A percentile compares a stretch with the other conserved stretches of the same genome.
Conservation (phyloP, 1,140 invertebrate genomes). For the Sminthurinus signatus region DNA sequence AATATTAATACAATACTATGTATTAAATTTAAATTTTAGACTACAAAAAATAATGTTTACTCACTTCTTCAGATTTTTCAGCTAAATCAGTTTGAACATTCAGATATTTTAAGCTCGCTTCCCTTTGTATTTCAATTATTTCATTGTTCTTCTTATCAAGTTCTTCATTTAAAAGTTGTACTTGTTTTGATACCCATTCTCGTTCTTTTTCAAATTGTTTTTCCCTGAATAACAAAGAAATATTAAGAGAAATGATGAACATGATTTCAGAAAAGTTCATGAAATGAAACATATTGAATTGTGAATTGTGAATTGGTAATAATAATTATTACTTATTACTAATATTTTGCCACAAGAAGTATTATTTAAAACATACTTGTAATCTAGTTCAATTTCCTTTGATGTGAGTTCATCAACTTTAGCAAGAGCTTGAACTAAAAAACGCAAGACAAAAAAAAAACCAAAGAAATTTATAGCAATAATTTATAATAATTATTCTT, state of each 20-base stretch:
- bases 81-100: conserved; percentile 67
- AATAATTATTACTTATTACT: no score
- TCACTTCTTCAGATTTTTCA: conserved; percentile 71
- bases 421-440: conserved; percentile 75
- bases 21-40: no score
- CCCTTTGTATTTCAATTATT: conserved; percentile 64
- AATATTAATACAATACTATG: no score
- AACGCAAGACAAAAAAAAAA: conserved; percentile 48
- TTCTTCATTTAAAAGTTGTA: conserved; percentile 66
- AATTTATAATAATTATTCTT: background rate
- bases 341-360: conserved; percentile 4
- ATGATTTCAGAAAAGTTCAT: conserved; percentile 4
- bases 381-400: conserved; percentile 67
- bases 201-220: conserved; percentile 75
- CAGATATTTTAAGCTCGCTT: conserved; percentile 63
- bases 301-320: no score
- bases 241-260: background rate
- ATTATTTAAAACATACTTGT: conserved; percentile 49
- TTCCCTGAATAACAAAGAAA: conserved; percentile 50
- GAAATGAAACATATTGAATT: no score
- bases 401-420: conserved; percentile 71
- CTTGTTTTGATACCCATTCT: conserved; percentile 64
- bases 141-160: conserved; percentile 66
- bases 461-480: background rate
- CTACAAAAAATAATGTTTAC: conserved; percentile 40